These are phyloP conservation scores for Galbula dea DNA, from an alignment of 2,113 vertebrate species.

Conservation along the genomic window DNA sequence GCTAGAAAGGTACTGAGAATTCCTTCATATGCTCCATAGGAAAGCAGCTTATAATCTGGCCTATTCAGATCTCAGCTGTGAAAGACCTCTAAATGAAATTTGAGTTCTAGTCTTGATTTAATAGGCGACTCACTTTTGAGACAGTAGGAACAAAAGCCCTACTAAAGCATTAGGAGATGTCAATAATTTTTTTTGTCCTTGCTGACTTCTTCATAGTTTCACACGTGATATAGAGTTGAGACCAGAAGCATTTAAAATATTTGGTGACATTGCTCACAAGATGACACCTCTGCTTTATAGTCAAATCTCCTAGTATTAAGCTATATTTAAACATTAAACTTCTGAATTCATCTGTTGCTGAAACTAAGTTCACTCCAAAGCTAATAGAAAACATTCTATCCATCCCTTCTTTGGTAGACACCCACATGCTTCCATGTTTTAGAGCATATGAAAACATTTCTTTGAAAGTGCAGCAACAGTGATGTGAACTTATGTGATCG, in stretches of 20 bases:
- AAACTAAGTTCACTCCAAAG: not conserved
- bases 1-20: not conserved
- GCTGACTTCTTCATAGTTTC: not conserved
- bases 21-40: not conserved
- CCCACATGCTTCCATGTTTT: not conserved
- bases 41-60: not conserved
- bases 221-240: not conserved
- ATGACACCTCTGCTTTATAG: not conserved
- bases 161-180: not conserved
- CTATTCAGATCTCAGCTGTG: not conserved
- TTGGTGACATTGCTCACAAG: not conserved
- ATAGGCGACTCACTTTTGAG: not conserved
- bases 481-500: not conserved
- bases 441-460: not conserved
- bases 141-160: not conserved
- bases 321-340: not conserved
- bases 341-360: not conserved
- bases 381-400: not conserved
- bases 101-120: not conserved
- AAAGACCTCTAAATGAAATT: not conserved
- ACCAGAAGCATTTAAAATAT: not conserved
- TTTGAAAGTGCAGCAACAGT: not conserved
- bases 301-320: not conserved
- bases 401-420: not conserved
- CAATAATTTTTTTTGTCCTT: not conserved